phyloP scores from a whole-genome alignment of 2,113 vertebrate species.

The Myocastor coypus region DNA sequence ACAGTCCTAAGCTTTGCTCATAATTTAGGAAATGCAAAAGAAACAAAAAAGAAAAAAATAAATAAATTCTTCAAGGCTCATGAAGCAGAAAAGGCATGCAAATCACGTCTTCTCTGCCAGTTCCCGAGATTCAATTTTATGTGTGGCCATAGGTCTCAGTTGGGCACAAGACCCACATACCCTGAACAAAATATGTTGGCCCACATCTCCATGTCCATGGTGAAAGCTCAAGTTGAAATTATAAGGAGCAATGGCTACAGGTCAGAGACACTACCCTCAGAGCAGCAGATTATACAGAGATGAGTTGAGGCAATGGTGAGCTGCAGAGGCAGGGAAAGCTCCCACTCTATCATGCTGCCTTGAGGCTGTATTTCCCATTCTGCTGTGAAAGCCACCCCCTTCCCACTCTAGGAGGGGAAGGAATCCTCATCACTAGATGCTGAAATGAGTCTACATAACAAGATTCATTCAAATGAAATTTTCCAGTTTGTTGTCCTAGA shows the following conservation, averaged over 20 bases:
- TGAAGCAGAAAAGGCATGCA: neutral
- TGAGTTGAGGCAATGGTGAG: neutral
- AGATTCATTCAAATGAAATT: neutral
- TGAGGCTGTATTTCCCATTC: neutral
- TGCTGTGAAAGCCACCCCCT: neutral
- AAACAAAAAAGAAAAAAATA: neutral
- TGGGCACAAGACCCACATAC: neutral
- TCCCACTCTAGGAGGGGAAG: neutral
- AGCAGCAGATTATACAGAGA: neutral
- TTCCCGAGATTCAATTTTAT: neutral
- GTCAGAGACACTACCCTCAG: neutral
- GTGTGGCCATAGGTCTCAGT: neutral
- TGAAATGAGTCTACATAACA: neutral
- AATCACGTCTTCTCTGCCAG: too few species aligned
- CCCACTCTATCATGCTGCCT: neutral
- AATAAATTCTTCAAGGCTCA: neutral
- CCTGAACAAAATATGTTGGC: neutral
- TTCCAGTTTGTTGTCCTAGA: neutral
- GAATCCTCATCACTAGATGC: neutral
- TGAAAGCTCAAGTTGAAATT: neutral
- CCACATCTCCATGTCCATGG: neutral
- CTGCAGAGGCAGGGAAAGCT: neutral
- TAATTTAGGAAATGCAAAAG: neutral
- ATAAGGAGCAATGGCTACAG: neutral
- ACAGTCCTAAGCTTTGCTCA: neutral